These are phyloP conservation scores for Ciconia stormi DNA, from an alignment of 2,113 vertebrate species.

Conservation along the genomic window DNA sequence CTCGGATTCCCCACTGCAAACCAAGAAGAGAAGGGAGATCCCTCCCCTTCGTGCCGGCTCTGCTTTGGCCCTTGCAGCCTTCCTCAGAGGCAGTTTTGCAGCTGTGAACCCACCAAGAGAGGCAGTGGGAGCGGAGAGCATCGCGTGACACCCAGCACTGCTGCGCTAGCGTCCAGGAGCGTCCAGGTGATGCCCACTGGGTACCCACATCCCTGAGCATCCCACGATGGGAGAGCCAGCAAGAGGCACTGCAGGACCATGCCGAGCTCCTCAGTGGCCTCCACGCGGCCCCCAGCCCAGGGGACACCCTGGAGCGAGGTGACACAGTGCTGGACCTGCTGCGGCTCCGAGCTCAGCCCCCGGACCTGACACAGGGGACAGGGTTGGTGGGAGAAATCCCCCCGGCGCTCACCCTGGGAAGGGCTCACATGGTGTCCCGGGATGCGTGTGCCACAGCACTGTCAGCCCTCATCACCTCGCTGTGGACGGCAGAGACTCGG, in stretches of 20 bases:
- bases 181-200: accelerated
- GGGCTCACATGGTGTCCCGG: accelerated
- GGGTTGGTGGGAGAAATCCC: not conserved
- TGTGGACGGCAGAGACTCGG: not conserved
- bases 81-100: not conserved
- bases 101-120: not conserved
- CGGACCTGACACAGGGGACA: accelerated
- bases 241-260: not conserved
- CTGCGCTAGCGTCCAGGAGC: not conserved
- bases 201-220: not conserved
- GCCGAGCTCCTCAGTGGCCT: not conserved
- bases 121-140: accelerated
- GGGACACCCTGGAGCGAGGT: not conserved
- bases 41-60: not conserved
- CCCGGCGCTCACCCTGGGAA: accelerated
- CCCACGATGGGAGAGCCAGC: accelerated
- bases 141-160: accelerated
- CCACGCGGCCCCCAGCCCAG: not conserved
- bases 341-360: not conserved
- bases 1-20: not conserved
- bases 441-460: not conserved
- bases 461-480: not conserved
- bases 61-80: not conserved
- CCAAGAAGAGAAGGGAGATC: not conserved
- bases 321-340: not conserved